Conservation (phyloP, 2,113 vertebrate species). For the Caloenas nicobarica region DNA sequence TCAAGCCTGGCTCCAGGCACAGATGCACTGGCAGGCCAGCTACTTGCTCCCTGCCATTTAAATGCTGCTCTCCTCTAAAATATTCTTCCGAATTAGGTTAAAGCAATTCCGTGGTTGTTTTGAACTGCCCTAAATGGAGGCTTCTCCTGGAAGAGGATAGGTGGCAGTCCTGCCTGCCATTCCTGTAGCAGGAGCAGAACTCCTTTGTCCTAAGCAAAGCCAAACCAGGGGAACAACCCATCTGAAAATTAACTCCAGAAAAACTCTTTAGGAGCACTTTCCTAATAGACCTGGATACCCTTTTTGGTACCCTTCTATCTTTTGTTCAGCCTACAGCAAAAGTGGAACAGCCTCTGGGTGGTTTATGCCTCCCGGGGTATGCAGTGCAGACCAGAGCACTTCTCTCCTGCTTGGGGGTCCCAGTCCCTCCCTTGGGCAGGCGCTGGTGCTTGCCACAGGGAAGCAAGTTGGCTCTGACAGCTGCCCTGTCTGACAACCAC, state of each 20-base stretch:
- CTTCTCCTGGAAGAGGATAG: fast-evolving
- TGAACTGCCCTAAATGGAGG: not conserved
- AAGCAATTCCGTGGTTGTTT: not conserved
- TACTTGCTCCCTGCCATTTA: not conserved
- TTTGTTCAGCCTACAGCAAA: not conserved
- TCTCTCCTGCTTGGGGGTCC: not conserved
- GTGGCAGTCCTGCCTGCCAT: not conserved
- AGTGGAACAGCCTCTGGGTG: not conserved
- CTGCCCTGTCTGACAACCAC: not conserved
- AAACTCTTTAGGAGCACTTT: not conserved
- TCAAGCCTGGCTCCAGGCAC: not conserved
- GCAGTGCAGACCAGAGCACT: not conserved
- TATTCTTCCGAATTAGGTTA: not conserved
- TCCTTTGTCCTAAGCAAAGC: not conserved
- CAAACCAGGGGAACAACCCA: not conserved
- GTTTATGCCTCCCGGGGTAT: not conserved
- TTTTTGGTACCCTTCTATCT: not conserved
- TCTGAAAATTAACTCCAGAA: not conserved
- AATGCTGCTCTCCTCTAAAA: not conserved
- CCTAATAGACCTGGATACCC: not conserved
- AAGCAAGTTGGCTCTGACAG: not conserved
- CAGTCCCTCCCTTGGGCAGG: fast-evolving
- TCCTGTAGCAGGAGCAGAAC: not conserved
- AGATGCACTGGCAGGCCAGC: not conserved
- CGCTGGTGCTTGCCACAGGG: not conserved